A percentile compares a stretch with the other conserved stretches of the same genome.
Conservation (phyloP, 1,140 invertebrate genomes). For the Drosophila virilis region DNA sequence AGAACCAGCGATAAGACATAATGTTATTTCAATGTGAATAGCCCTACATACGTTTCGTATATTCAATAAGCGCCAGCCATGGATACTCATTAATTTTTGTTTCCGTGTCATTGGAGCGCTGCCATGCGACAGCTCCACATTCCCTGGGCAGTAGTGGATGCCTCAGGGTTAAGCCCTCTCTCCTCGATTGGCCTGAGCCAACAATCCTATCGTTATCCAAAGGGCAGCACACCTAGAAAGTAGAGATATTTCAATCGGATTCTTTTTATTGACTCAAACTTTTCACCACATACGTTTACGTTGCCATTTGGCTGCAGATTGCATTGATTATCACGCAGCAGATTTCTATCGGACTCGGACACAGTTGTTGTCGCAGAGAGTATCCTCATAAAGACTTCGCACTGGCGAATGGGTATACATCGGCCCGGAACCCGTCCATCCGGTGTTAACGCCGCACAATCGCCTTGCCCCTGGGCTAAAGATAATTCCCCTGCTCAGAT, state of each 20-base stretch:
- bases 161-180: conserved; percentile 30
- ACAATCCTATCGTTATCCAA: not conserved
- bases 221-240: conserved; percentile 58
- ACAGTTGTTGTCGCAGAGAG: conserved; percentile 13
- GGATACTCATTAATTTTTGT: conserved; percentile 88
- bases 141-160: conserved; percentile 54
- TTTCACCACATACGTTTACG: conserved; percentile 41
- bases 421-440: conserved; percentile 33
- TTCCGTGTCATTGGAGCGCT: conserved; percentile 85
- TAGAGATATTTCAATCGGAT: not conserved
- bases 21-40: not conserved
- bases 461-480: conserved; percentile 41
- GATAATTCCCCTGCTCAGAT: conserved; percentile 13
- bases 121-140: conserved; percentile 84
- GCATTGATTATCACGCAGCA: conserved; percentile 63
- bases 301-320: conserved; percentile 5
- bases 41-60: conserved; percentile 55
- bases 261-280: too few species aligned
- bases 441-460: conserved; percentile 46
- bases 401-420: conserved; percentile 51
- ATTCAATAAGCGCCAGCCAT: conserved; percentile 87
- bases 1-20: conserved; percentile 1
- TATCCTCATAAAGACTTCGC: conserved; percentile 61
- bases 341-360: conserved; percentile 37
- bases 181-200: conserved; percentile 5